Conservation (phyloP, 2,888 invertebrate genomes). For the Emesis russula region DNA sequence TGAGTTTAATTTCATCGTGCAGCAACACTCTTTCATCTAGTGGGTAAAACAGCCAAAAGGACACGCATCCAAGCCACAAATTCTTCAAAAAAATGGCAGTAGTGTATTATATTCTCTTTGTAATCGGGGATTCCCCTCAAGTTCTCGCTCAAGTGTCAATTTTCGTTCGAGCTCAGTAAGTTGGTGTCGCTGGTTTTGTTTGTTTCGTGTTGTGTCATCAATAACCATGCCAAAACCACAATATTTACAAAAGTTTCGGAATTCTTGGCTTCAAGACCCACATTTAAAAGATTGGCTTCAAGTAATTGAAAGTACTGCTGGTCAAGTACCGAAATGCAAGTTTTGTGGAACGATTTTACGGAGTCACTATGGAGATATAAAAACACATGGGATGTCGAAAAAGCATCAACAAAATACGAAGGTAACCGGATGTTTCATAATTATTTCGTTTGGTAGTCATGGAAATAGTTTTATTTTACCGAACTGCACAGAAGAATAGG, state of each 20-base stretch:
- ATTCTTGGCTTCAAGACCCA: slow-evolving; percentile 30
- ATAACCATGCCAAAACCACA: slow-evolving; percentile 30
- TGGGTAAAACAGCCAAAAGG: too few relatives aligned
- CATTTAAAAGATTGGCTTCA: slow-evolving; percentile 35
- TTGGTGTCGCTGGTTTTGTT: slow-evolving; percentile 28
- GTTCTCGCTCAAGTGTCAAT: slow-evolving; percentile 31
- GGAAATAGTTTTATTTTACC: neutral
- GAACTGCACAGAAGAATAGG: neutral
- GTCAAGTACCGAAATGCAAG: slow-evolving; percentile 12
- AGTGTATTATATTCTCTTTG: too few relatives aligned
- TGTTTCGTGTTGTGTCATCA: slow-evolving; percentile 26
- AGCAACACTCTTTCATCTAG: too few relatives aligned
- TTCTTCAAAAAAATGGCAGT: too few relatives aligned
- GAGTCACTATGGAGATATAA: neutral
- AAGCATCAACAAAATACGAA: slow-evolving; percentile 7
- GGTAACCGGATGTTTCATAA: slow-evolving; percentile 14
- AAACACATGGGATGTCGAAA: neutral
- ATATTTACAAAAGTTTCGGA: slow-evolving; percentile 26
- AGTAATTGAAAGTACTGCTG: slow-evolving; percentile 33
- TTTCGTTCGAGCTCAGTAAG: slow-evolving; percentile 21
- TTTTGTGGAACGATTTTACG: neutral
- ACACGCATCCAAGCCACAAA: too few relatives aligned
- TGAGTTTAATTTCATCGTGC: slow-evolving; percentile 4
- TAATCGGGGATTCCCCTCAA: too few relatives aligned
- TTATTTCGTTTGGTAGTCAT: slow-evolving; percentile 1